Percentiles rank a stretch among this genome's conserved stretches.
Evolutionary conservation across 2,888 invertebrate genomes (phyloP).

Genomic region (Epistrophella euchroma): DNA sequence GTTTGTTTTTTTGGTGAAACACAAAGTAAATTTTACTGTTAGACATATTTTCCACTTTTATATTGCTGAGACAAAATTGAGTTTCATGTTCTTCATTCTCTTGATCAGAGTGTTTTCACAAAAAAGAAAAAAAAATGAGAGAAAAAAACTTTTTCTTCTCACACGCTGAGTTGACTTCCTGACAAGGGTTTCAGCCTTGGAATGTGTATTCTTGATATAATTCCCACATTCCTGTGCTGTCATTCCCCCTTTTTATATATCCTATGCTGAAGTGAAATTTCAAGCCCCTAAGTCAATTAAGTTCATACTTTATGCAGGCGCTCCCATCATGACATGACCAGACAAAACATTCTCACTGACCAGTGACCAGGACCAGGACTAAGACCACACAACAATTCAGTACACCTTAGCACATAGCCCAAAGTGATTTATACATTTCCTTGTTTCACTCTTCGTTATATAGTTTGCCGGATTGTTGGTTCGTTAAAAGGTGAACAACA

Average conservation of each 20-base stretch:
- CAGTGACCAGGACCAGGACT: slow-evolving; percentile 30
- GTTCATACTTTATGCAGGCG: slow-evolving; percentile 70
- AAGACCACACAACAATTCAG: slow-evolving; percentile 60
- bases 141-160: slow-evolving; percentile 16
- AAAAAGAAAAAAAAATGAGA: background rate
- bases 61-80: slow-evolving; percentile 28
- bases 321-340: slow-evolving; percentile 73
- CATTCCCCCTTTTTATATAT: background rate
- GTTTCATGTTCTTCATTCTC: slow-evolving; percentile 7
- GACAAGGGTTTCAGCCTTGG: slow-evolving; percentile 33
- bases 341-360: slow-evolving; percentile 69
- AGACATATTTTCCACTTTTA: slow-evolving; percentile 22
- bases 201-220: slow-evolving; percentile 34
- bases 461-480: slow-evolving; percentile 28
- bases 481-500: slow-evolving; percentile 56
- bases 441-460: background rate
- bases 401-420: slow-evolving; percentile 66
- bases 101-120: background rate
- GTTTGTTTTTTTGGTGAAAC: background rate
- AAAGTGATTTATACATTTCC: slow-evolving; percentile 59
- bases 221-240: slow-evolving; percentile 35
- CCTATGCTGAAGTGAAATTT: slow-evolving; percentile 20
- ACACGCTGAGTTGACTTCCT: slow-evolving; percentile 18
- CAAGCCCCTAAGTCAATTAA: slow-evolving; percentile 70
- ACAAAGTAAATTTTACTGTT: slow-evolving; percentile 17